A percentile compares a stretch with the other conserved stretches of the same genome.
These are phyloP conservation scores for Thaleichthys pacificus DNA, from an alignment of 2,797 vertebrate genomes.

Conservation along the genomic window DNA sequence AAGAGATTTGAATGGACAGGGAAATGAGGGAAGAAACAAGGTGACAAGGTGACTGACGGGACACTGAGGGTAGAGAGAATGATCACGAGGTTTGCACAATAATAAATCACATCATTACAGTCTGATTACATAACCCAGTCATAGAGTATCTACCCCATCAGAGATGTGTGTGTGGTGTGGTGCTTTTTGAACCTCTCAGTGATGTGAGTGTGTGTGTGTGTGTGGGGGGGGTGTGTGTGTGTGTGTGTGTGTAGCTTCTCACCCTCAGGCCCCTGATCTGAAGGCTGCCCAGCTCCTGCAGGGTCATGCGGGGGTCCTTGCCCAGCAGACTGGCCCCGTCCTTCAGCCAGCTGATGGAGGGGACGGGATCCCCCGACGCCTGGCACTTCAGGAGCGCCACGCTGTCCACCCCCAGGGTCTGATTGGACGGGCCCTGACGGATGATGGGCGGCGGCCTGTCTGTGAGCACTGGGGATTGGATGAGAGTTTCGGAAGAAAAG, in stretches of 20 bases:
- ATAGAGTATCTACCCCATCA: not conserved
- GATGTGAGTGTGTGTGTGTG: conserved; percentile 14
- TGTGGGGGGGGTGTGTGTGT: conserved; percentile 20
- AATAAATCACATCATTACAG: not conserved
- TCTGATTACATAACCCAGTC: not conserved
- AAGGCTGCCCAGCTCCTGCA: conserved; percentile 91
- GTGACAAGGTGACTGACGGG: no score
- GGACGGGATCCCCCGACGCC: conserved; percentile 94
- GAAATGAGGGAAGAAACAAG: no score
- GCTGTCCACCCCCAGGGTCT: conserved; percentile 89
- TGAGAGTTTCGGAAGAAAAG: conserved; percentile 30
- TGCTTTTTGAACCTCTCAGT: no score
- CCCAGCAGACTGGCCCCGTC: conserved; percentile 94
- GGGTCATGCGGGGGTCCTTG: conserved; percentile 90
- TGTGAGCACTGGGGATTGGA: conserved; percentile 84
- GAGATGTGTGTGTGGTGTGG: conserved; percentile 13
- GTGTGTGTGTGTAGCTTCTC: conserved; percentile 40
- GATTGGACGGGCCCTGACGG: conserved; percentile 94
- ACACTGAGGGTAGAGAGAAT: not conserved
- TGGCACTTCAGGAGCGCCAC: conserved; percentile 93
- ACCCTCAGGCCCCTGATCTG: conserved; percentile 93
- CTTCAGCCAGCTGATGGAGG: conserved; percentile 96
- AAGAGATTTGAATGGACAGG: no score
- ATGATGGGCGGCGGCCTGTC: conserved; percentile 98
- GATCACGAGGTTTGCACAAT: not conserved